Conservation (phyloP, 1,140 invertebrate species). For the Tribolium castaneum region DNA sequence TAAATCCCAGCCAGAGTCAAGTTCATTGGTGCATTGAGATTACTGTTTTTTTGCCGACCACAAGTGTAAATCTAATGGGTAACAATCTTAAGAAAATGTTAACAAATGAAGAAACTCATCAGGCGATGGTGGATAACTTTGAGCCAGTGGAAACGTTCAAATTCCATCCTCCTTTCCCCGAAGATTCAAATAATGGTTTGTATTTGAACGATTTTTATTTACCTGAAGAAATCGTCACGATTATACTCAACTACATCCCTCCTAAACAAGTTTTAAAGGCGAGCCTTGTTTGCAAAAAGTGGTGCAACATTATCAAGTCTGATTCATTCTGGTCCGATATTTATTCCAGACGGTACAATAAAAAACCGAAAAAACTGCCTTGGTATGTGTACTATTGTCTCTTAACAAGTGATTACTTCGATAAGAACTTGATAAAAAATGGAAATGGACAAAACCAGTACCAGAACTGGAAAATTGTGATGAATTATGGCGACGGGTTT, state of each 20-base stretch:
- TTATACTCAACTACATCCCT: slow-evolving; percentile 55
- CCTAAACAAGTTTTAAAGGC: slow-evolving; percentile 51
- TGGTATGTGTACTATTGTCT: slow-evolving; percentile 61
- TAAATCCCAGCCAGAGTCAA: not conserved
- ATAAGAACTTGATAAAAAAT: slow-evolving; percentile 62
- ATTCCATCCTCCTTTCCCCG: slow-evolving; percentile 44
- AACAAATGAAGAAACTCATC: not conserved
- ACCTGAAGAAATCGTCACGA: slow-evolving; percentile 59
- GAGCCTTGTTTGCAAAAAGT: slow-evolving; percentile 59
- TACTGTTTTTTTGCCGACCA: not conserved
- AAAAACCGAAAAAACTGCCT: slow-evolving; percentile 52
- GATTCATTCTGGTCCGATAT: slow-evolving; percentile 54
- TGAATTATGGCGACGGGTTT: slow-evolving; percentile 61
- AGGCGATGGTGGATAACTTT: not conserved
- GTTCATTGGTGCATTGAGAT: not conserved
- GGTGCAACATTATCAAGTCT: slow-evolving; percentile 59
- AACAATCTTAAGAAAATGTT: not conserved
- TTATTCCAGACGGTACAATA: slow-evolving; percentile 46
- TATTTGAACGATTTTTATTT: slow-evolving; percentile 52
- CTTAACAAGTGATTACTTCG: slow-evolving; percentile 57
- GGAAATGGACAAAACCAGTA: slow-evolving; percentile 59
- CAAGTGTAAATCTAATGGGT: not conserved
- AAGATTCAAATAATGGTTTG: slow-evolving; percentile 56
- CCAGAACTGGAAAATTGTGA: slow-evolving; percentile 60
- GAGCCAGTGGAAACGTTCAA: slow-evolving; percentile 38